Evolutionary conservation across 2,797 vertebrate genomes (phyloP).

Genomic region (Pterois miles): DNA sequence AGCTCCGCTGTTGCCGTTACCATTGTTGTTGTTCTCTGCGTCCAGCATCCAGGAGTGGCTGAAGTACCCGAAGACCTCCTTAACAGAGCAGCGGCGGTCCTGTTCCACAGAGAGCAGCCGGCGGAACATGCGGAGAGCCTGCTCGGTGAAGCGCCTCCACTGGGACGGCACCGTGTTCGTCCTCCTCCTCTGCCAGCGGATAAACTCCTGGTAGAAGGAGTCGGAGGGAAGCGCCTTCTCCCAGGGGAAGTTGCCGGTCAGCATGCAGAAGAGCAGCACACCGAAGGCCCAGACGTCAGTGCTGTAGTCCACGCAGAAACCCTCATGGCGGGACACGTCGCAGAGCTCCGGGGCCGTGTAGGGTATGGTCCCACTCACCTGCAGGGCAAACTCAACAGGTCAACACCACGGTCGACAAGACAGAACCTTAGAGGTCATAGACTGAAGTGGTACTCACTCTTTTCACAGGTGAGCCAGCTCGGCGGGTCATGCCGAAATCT

Average conservation of each 20-base stretch:
- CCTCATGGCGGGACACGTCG: slow-evolving; percentile 84
- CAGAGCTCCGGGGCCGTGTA: slow-evolving; percentile 90
- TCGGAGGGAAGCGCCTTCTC: slow-evolving; percentile 87
- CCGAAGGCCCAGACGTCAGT: slow-evolving; percentile 90
- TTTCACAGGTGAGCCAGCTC: slow-evolving; percentile 87
- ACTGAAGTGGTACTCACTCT: slow-evolving; percentile 66
- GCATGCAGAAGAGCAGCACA: slow-evolving; percentile 90
- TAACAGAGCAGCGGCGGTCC: slow-evolving; percentile 85
- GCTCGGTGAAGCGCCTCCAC: slow-evolving; percentile 87
- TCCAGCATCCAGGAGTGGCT: slow-evolving; percentile 88
- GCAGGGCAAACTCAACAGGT: background rate
- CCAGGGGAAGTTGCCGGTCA: slow-evolving; percentile 91
- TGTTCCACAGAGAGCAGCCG: slow-evolving; percentile 85
- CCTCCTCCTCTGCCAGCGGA: slow-evolving; percentile 86
- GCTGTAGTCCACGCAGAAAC: slow-evolving; percentile 87
- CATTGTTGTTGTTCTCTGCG: slow-evolving; percentile 70
- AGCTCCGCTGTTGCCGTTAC: slow-evolving; percentile 24
- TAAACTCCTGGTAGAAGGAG: slow-evolving; percentile 89
- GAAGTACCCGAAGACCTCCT: slow-evolving; percentile 87
- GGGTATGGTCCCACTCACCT: slow-evolving; percentile 89
- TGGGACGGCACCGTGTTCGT: slow-evolving; percentile 82
- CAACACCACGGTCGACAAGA: accelerated
- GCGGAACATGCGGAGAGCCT: slow-evolving; percentile 88
- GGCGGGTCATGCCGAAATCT: slow-evolving; percentile 89
- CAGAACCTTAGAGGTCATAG: accelerated